Percentiles rank a stretch among this genome's conserved stretches.
Evolutionary conservation across 1,140 invertebrate genomes (phyloP).

Genomic region (Nasonia vitripennis): DNA sequence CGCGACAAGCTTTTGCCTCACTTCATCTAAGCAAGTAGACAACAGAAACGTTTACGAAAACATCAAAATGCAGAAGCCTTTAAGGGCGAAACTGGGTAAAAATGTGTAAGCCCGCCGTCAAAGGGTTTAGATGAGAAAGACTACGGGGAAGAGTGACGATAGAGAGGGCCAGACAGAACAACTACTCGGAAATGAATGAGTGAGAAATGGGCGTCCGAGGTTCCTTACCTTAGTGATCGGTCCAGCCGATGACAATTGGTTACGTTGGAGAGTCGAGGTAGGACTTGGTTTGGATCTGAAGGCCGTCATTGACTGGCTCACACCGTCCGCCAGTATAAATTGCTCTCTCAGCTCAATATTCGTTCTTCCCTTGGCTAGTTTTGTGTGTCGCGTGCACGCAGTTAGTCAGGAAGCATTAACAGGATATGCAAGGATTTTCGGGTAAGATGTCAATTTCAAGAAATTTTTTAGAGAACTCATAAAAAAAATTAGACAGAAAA

Average conservation of each 20-base stretch:
- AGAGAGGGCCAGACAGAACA: too few species aligned
- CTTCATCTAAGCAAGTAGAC: too few species aligned
- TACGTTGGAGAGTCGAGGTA: constrained; percentile 81
- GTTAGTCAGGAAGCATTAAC: constrained; percentile 68
- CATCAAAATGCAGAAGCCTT: too few species aligned
- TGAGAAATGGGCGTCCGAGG: not conserved
- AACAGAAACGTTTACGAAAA: too few species aligned
- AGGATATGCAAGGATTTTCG: constrained; percentile 59
- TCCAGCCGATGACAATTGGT: constrained; percentile 82
- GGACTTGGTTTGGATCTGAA: constrained; percentile 92
- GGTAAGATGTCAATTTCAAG: not conserved
- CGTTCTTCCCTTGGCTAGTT: constrained; percentile 96
- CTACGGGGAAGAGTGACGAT: not conserved
- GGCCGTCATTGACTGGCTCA: constrained; percentile 97
- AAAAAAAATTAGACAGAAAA: not conserved
- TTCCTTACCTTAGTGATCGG: constrained; percentile 94
- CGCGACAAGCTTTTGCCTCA: too few species aligned
- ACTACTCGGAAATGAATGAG: not conserved
- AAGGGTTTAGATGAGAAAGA: not conserved
- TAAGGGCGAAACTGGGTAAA: too few species aligned
- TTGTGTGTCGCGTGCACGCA: constrained; percentile 77
- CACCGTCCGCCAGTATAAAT: constrained; percentile 98
- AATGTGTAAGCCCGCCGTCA: not conserved
- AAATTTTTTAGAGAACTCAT: constrained; percentile 18
- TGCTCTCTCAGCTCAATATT: constrained; percentile 99